Percentiles rank a stretch among this genome's conserved stretches.
phyloP scores from a whole-genome alignment of 1,140 invertebrate genomes.

The Hycleus cichorii region DNA sequence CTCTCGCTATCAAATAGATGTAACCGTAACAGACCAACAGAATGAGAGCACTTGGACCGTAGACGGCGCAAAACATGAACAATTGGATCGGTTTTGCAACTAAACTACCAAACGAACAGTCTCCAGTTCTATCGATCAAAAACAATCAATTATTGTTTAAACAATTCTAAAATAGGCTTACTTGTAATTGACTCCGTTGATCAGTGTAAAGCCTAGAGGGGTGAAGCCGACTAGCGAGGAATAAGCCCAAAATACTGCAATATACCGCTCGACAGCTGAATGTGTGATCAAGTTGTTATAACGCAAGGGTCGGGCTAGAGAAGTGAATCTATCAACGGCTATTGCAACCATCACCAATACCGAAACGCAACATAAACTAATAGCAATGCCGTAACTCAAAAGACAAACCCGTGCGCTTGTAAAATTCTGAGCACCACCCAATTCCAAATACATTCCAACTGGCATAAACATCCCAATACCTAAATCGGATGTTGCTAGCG shows the following conservation, averaged over 20 bases:
- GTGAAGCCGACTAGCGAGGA: conserved; percentile 49
- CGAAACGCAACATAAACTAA: conserved; percentile 55
- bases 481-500: conserved; percentile 64
- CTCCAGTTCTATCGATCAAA: conserved; percentile 19
- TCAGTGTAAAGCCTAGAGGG: conserved; percentile 46
- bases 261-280: conserved; percentile 51
- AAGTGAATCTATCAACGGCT: conserved; percentile 58
- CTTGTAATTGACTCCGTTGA: conserved; percentile 25
- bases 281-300: conserved; percentile 58
- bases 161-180: conserved; percentile 8
- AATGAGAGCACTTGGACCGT: conserved; percentile 50
- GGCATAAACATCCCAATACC: conserved; percentile 69
- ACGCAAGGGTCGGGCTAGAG: conserved; percentile 54
- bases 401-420: conserved; percentile 47
- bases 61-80: conserved; percentile 49
- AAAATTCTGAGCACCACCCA: conserved; percentile 42
- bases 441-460: conserved; percentile 53
- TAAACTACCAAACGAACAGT: conserved; percentile 45
- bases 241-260: conserved; percentile 55
- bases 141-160: neutral
- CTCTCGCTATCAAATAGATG: conserved; percentile 57
- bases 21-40: conserved; percentile 58
- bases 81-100: conserved; percentile 46
- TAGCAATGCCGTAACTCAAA: conserved; percentile 53
- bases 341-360: conserved; percentile 57